These are phyloP conservation scores for Acanthisitta chloris DNA, from an alignment of 2,113 vertebrate genomes.

Conservation along the genomic window DNA sequence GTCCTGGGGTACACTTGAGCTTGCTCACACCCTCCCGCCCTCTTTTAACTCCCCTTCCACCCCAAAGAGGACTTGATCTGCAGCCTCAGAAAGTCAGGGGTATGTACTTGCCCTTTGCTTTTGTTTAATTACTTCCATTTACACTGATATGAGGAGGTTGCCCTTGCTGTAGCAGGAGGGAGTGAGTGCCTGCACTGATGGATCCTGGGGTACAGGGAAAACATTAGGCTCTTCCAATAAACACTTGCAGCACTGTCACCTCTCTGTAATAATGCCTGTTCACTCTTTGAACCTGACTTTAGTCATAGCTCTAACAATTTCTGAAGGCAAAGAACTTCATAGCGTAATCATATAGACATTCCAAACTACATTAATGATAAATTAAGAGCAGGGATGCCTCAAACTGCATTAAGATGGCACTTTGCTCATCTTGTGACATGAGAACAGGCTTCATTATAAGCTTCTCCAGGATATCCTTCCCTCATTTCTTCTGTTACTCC, in stretches of 20 bases:
- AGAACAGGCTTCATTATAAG: neutral
- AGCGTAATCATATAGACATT: neutral
- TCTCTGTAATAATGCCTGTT: neutral
- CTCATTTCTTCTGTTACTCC: neutral
- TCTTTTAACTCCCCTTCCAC: neutral
- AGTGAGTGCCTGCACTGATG: neutral
- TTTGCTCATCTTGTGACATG: neutral
- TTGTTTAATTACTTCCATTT: neutral
- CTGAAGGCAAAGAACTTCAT: neutral
- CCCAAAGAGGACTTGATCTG: neutral
- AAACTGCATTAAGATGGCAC: neutral
- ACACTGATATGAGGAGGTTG: neutral
- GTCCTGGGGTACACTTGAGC: neutral
- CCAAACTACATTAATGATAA: neutral
- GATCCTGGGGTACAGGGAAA: rapidly evolving
- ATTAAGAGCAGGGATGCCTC: neutral
- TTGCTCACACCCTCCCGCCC: neutral
- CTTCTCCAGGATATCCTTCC: neutral
- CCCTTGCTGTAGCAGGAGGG: rapidly evolving
- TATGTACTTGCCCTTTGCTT: neutral
- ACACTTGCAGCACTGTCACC: neutral
- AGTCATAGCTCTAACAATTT: neutral
- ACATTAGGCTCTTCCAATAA: neutral
- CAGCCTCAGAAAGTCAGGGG: neutral
- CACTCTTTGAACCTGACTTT: neutral